A percentile compares a stretch with the other conserved stretches of the same genome.
Conservation (phyloP, 2,113 vertebrate genomes). For the Tragelaphus strepsiceros region DNA sequence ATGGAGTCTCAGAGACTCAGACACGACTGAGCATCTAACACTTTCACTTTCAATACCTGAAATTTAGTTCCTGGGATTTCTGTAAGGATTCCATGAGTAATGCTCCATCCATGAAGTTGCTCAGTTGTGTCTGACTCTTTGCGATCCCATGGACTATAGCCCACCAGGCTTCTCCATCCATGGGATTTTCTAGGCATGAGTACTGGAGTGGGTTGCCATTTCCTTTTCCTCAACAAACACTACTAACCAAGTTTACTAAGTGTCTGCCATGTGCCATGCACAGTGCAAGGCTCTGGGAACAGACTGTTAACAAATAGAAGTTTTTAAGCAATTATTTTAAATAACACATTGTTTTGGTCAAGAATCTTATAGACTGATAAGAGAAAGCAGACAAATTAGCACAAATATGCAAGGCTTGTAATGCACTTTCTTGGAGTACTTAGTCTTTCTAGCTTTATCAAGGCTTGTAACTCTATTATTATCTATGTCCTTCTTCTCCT, state of each 20-base stretch:
- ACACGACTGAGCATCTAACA: not conserved
- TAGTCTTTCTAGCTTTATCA: not conserved
- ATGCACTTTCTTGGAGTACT: not conserved
- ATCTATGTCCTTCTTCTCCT: not conserved
- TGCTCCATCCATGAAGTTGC: not conserved
- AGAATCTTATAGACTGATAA: not conserved
- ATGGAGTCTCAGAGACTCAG: not conserved
- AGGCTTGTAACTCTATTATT: not conserved
- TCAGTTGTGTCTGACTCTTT: too few species aligned
- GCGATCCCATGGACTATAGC: too few species aligned
- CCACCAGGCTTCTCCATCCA: too few species aligned
- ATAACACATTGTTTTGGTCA: not conserved
- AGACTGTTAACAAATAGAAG: not conserved
- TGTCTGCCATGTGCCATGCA: not conserved
- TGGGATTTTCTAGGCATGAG: too few species aligned
- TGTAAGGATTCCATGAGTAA: not conserved
- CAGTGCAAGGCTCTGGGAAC: not conserved
- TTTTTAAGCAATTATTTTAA: not conserved
- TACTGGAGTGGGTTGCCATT: too few species aligned
- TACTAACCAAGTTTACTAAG: not conserved
- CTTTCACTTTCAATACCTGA: not conserved
- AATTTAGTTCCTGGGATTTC: not conserved
- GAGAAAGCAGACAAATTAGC: not conserved
- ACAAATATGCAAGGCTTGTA: fast-evolving
- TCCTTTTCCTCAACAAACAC: not conserved